A percentile compares a stretch with the other conserved stretches of the same genome.
Evolutionary conservation across 1,140 invertebrate species (phyloP).

Genomic region (Formica exsecta): DNA sequence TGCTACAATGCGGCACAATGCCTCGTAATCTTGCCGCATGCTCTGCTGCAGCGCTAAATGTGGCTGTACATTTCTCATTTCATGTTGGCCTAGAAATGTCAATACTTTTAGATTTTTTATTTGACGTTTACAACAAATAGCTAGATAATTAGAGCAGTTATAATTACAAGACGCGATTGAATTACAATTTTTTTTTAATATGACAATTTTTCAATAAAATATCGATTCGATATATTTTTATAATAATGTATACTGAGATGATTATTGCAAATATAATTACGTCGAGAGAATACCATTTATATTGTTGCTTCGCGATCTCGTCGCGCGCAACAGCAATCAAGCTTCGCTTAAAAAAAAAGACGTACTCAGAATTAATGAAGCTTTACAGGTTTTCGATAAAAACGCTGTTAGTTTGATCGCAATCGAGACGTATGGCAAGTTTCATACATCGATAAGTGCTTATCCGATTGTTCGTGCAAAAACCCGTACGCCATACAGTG

Average conservation of each 20-base stretch:
- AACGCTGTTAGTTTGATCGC: conserved; percentile 15
- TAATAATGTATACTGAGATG: not conserved
- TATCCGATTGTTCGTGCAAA: conserved; percentile 10
- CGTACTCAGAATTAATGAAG: conserved; percentile 46
- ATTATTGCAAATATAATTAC: conserved; percentile 43
- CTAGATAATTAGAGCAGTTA: not conserved
- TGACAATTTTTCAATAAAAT: conserved; percentile 23
- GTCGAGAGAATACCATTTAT: conserved; percentile 1
- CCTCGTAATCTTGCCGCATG: conserved; percentile 26
- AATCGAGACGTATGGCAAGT: conserved; percentile 12
- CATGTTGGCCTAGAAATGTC: not conserved
- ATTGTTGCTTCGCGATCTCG: not conserved
- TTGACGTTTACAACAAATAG: conserved; percentile 15
- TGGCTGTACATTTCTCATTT: conserved; percentile 33
- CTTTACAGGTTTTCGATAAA: conserved; percentile 37
- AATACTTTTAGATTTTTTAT: conserved; percentile 24
- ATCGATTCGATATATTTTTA: not conserved
- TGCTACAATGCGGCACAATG: conserved; percentile 46
- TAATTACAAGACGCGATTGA: conserved; percentile 24
- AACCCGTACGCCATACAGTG: conserved; percentile 5
- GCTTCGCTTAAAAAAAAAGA: not conserved
- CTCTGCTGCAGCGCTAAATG: conserved; percentile 31
- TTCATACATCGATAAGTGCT: conserved; percentile 26
- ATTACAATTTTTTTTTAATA: not conserved
- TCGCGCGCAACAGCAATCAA: not conserved